Evolutionary conservation across 1,140 invertebrate species (phyloP), one percentile per base, ranked within the genome.

Genomic region (Brachionus calyciflorus): DNA sequence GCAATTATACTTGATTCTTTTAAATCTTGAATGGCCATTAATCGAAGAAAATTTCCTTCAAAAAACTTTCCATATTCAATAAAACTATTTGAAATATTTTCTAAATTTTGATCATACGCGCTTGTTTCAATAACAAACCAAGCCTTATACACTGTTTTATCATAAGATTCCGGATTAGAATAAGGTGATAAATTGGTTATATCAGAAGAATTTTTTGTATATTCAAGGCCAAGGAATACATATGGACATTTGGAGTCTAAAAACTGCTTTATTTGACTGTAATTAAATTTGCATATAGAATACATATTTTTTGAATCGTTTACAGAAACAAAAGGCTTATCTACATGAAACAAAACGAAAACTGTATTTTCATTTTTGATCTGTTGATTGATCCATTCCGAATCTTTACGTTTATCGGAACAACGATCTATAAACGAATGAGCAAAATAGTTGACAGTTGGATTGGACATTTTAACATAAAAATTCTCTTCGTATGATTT

Each of bases 101-200:
- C 46, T 9, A 55, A 26, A 44, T 55, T 26, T 10, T 19, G 17
- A 73, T 49, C 69, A 17, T 26, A 73, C 2, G 14, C 69, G 19
- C 69, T 73, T 49, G 69, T 73, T 37, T 73, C 69, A 17, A 73
- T 49, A 5, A 28, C 69, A 55, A 73, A 73, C 69, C 69, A 73
- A 17, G 69, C 28, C 28, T 55, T 49, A 24, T 7, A 49, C 9
- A 7, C 19, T 10, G 26, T 73, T 49, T 26, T 14, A 19, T 73
- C 46, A 24, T 73, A 73, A 1, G 37, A 73, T 26, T 73, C 44
- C 2, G 46, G 21, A 51, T 28, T 49, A 5, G 69, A 73, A 49
- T 73, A 73, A 3, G 69, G 69, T 12, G 69, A 73, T 9, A 41
- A 21, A 41, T 21, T 41, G 3, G 24, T n/a, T 17, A 49, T n/a